A percentile compares a stretch with the other conserved stretches of the same genome.
phyloP scores from a whole-genome alignment of 23 tunicate genomes.

The Halocynthia aurantium region DNA sequence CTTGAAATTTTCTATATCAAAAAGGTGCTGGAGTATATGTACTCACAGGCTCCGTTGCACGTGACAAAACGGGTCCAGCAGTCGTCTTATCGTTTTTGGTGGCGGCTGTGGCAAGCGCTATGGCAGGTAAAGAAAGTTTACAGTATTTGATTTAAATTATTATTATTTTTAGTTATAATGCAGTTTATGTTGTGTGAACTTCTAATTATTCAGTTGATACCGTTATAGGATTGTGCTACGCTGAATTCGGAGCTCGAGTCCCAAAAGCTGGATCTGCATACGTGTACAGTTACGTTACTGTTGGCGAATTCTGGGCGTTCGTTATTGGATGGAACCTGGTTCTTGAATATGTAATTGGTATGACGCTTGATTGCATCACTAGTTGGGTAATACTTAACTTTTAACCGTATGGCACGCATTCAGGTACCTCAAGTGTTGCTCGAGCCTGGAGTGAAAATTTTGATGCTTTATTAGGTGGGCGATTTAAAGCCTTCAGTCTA shows the following conservation, averaged over 20 bases:
- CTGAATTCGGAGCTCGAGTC: constrained; percentile 91
- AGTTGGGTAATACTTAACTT: constrained; percentile 26
- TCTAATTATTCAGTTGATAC: background rate
- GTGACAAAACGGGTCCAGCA: constrained; percentile 76
- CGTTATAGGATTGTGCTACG: constrained; percentile 80
- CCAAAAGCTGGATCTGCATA: constrained; percentile 97
- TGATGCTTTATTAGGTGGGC: constrained; percentile 83
- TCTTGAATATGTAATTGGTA: constrained; percentile 85
- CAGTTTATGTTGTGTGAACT: background rate
- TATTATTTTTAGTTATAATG: background rate
- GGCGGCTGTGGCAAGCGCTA: constrained; percentile 86
- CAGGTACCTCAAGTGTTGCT: constrained; percentile 87
- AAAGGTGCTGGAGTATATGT: constrained; percentile 95
- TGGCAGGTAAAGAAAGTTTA: constrained; percentile 64
- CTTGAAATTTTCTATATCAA: too few relatives aligned
- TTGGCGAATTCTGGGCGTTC: constrained; percentile 95
- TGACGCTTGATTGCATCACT: constrained; percentile 63
- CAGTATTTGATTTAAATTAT: background rate
- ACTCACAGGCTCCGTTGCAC: constrained; percentile 75
- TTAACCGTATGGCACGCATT: background rate
- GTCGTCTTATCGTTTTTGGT: constrained; percentile 67
- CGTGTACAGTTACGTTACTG: constrained; percentile 87
- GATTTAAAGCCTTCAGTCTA: constrained; percentile 40
- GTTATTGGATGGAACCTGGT: constrained; percentile 93
- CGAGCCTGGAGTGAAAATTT: constrained; percentile 89